These are phyloP conservation scores for Drosophila conformis DNA, from an alignment of 2,888 invertebrate species.

Conservation along the genomic window DNA sequence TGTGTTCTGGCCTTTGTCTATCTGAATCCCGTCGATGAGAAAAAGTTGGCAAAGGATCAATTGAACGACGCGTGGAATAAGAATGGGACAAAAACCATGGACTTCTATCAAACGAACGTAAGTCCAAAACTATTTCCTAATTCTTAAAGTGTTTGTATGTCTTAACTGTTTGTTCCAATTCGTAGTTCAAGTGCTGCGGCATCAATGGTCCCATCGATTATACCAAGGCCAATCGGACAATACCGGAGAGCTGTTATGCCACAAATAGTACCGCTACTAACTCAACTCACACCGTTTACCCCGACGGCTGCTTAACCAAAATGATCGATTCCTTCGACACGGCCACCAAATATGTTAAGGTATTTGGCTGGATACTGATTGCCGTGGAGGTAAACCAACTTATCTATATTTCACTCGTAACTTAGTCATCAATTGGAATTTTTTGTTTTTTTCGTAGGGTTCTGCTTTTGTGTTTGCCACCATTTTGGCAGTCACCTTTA, in stretches of 20 bases:
- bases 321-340: conserved; percentile 56
- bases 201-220: conserved; percentile 70
- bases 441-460: conserved; percentile 45
- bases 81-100: conserved; percentile 66
- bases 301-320: conserved; percentile 66
- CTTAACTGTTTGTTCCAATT: conserved; percentile 84
- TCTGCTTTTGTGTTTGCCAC: conserved; percentile 92
- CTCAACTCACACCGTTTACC: conserved; percentile 27
- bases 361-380: conserved; percentile 88
- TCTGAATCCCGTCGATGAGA: conserved; percentile 45
- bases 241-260: conserved; percentile 74
- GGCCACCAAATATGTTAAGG: conserved; percentile 87
- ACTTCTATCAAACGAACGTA: conserved; percentile 64
- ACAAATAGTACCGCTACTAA: conserved; percentile 9
- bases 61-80: conserved; percentile 85
- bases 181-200: conserved; percentile 80
- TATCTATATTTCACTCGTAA: conserved; percentile 20
- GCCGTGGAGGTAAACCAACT: conserved; percentile 87
- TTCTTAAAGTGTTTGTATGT: conserved; percentile 55
- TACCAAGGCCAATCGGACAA: conserved; percentile 45
- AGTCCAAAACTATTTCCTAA: conserved; percentile 7
- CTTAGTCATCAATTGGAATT: conserved; percentile 6
- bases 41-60: conserved; percentile 70
- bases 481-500: conserved; percentile 93
- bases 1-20: conserved; percentile 86